These are phyloP conservation scores for Lanius collurio DNA, from an alignment of 2,113 vertebrate species.

Conservation along the genomic window DNA sequence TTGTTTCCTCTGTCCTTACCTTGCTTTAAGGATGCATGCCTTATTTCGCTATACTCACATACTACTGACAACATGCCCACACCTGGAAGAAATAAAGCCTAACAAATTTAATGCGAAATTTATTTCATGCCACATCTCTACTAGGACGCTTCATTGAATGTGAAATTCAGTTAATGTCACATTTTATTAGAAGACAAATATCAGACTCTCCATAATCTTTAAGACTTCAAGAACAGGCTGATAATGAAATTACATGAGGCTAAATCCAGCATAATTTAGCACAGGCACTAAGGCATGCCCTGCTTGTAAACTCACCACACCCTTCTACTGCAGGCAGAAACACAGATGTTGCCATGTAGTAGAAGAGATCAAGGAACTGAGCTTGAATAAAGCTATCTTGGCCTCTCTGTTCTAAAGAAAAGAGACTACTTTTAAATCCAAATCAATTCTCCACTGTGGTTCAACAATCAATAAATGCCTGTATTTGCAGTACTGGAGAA, in stretches of 20 bases:
- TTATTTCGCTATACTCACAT: background rate
- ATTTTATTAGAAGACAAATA: background rate
- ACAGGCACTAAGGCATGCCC: background rate
- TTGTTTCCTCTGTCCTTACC: background rate
- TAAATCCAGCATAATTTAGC: background rate
- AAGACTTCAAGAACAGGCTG: background rate
- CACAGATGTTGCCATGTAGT: fast-evolving
- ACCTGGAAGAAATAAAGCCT: background rate
- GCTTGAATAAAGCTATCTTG: background rate
- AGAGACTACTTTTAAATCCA: background rate
- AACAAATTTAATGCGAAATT: background rate
- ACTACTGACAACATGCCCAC: background rate
- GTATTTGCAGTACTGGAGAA: background rate
- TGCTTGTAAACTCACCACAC: background rate
- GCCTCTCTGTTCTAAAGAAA: background rate
- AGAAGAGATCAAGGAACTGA: background rate
- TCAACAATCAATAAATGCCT: background rate
- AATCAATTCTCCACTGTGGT: background rate
- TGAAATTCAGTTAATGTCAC: background rate
- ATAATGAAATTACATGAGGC: background rate
- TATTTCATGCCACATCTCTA: background rate
- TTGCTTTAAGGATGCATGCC: background rate
- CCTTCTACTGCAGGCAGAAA: background rate
- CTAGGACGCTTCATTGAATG: background rate
- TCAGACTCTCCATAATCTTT: background rate